Conservation (phyloP, 2,113 vertebrate genomes). For the Pholis gunnellus region DNA sequence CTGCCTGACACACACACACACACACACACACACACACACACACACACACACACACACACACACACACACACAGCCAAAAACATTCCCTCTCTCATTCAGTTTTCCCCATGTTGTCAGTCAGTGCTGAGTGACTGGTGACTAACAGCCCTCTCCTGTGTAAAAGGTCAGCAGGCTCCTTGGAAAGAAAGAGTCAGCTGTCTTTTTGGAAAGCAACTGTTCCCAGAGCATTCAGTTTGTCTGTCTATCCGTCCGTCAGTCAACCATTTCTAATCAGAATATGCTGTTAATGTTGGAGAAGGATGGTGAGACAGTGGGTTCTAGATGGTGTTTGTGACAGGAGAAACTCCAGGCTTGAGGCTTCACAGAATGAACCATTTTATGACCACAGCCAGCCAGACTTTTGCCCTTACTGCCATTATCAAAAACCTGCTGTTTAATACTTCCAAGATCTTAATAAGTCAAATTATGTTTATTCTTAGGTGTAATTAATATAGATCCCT, state of each 20-base stretch:
- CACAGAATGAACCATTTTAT: slow-evolving; percentile 12
- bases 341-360: neutral
- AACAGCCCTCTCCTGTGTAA: slow-evolving; percentile 70
- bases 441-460: slow-evolving; percentile 16
- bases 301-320: slow-evolving; percentile 3
- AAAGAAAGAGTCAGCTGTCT: slow-evolving; percentile 75
- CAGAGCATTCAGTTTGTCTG: slow-evolving; percentile 58
- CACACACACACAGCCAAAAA: slow-evolving; percentile 11
- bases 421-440: slow-evolving; percentile 22
- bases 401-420: slow-evolving; percentile 12
- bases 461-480: slow-evolving; percentile 2
- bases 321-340: slow-evolving; percentile 33
- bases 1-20: slow-evolving; percentile 6
- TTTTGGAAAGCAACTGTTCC: slow-evolving; percentile 78
- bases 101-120: slow-evolving; percentile 76
- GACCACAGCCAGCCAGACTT: slow-evolving; percentile 43
- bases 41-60: slow-evolving; percentile 14
- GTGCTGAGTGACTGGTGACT: slow-evolving; percentile 79
- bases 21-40: slow-evolving; percentile 22
- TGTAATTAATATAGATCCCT: neutral
- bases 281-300: slow-evolving; percentile 65
- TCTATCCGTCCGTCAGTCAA: slow-evolving; percentile 55
- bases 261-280: slow-evolving; percentile 74
- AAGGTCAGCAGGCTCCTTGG: slow-evolving; percentile 67
- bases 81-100: slow-evolving; percentile 64